These are phyloP conservation scores for Pampus argenteus DNA, from an alignment of 2,797 vertebrate species.

Conservation along the genomic window DNA sequence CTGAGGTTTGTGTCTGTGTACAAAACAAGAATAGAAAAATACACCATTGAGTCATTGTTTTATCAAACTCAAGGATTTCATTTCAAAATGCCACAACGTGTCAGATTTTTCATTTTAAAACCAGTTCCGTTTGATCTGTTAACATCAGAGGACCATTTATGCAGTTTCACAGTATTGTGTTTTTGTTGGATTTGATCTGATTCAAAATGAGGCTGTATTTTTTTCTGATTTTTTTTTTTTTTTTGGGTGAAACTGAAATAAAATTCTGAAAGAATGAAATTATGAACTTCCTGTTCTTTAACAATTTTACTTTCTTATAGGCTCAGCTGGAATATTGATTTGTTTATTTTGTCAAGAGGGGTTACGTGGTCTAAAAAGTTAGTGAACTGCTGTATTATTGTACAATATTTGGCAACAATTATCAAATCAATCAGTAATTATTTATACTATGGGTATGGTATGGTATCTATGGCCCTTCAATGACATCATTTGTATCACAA, in stretches of 20 bases:
- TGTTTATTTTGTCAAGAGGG: too few species aligned
- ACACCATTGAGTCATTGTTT: neutral
- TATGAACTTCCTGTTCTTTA: neutral
- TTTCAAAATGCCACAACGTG: neutral
- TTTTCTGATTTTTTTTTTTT: slow-evolving; percentile 40
- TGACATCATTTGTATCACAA: too few species aligned
- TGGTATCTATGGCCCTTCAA: too few species aligned
- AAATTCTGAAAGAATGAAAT: slow-evolving; percentile 16
- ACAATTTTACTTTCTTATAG: too few species aligned
- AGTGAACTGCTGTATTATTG: too few species aligned
- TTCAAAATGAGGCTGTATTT: slow-evolving; percentile 21
- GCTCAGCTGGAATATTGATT: too few species aligned
- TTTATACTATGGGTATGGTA: too few species aligned
- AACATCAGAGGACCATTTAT: slow-evolving; percentile 2
- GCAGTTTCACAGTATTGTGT: slow-evolving; percentile 44
- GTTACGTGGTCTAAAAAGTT: too few species aligned
- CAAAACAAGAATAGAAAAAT: too few species aligned
- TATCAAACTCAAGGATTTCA: neutral
- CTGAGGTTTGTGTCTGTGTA: slow-evolving; percentile 1
- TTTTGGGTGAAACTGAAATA: slow-evolving; percentile 57
- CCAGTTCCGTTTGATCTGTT: neutral
- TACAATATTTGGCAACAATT: too few species aligned
- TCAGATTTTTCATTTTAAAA: neutral
- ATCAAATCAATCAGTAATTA: too few species aligned
- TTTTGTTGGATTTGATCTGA: slow-evolving; percentile 45